phyloP scores from a whole-genome alignment of 2,797 vertebrate genomes.

The Pangasius krempfi region DNA sequence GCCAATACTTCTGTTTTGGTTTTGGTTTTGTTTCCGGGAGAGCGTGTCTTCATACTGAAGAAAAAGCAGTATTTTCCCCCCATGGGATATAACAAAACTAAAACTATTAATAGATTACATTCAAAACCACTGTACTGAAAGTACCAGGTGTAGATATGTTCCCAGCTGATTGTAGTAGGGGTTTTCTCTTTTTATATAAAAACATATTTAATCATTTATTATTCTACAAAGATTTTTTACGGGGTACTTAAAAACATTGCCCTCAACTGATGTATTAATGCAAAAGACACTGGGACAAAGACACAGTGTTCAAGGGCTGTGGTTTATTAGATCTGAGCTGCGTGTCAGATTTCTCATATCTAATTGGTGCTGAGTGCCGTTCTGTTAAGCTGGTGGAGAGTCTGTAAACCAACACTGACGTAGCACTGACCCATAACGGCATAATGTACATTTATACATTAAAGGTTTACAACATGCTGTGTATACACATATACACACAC shows the following conservation, averaged over 20 bases:
- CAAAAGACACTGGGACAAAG: neutral
- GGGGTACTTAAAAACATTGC: neutral
- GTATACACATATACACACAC: too few species aligned
- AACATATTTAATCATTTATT: neutral
- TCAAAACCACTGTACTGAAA: neutral
- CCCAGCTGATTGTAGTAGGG: neutral
- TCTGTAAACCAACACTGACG: conserved; percentile 10
- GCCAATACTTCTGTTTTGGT: neutral
- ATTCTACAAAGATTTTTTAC: neutral
- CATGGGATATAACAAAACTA: neutral
- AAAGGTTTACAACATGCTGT: too few species aligned
- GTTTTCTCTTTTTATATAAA: neutral
- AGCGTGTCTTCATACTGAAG: neutral
- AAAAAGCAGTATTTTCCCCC: neutral
- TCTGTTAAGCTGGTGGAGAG: neutral
- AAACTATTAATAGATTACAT: neutral
- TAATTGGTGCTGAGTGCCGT: conserved; percentile 7
- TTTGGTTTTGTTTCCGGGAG: neutral
- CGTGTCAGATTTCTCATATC: neutral
- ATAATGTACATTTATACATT: neutral
- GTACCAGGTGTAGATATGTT: neutral
- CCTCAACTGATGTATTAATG: neutral
- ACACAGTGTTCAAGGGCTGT: neutral
- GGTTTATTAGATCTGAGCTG: neutral
- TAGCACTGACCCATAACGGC: conserved; percentile 22